phyloP scores from a whole-genome alignment of 2,797 vertebrate genomes.

The Paguma larvata region DNA sequence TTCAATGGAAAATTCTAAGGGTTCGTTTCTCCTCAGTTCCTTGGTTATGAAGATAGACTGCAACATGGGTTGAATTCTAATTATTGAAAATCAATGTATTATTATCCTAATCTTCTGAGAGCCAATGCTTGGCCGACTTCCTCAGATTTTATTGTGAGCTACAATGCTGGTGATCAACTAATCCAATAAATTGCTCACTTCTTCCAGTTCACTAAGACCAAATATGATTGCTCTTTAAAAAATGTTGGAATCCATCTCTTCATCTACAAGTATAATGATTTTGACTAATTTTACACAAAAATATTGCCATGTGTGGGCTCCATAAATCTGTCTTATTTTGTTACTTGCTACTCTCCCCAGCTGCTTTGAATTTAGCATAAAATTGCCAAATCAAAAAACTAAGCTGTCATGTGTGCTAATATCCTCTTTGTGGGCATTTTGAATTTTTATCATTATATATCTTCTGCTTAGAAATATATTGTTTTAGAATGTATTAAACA shows the following conservation, averaged over 20 bases:
- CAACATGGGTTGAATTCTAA: slow-evolving; percentile 74
- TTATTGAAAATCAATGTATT: slow-evolving; percentile 78
- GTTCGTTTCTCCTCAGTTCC: slow-evolving; percentile 34
- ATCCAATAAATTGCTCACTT: slow-evolving; percentile 89
- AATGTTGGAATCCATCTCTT: slow-evolving; percentile 85
- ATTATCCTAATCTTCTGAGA: slow-evolving; percentile 77
- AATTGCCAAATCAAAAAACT: slow-evolving; percentile 85
- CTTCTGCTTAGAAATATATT: not conserved
- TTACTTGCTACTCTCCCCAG: slow-evolving; percentile 87
- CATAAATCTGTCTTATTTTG: slow-evolving; percentile 89
- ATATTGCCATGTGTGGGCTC: slow-evolving; percentile 90
- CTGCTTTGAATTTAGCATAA: slow-evolving; percentile 88
- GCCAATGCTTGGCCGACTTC: slow-evolving; percentile 79
- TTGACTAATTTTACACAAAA: slow-evolving; percentile 89
- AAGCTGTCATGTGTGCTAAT: slow-evolving; percentile 89
- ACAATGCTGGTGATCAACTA: slow-evolving; percentile 84
- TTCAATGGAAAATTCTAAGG: slow-evolving; percentile 64
- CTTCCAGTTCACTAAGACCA: slow-evolving; percentile 85
- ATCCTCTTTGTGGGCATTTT: slow-evolving; percentile 86
- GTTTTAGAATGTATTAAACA: slow-evolving; percentile 49
- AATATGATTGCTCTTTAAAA: slow-evolving; percentile 88
- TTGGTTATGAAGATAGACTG: slow-evolving; percentile 64
- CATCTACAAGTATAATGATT: slow-evolving; percentile 87
- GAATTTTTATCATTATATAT: slow-evolving; percentile 58
- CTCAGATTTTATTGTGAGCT: slow-evolving; percentile 83